phyloP scores from a whole-genome alignment of 2,888 invertebrate species.

The Leptopilina myrica region DNA sequence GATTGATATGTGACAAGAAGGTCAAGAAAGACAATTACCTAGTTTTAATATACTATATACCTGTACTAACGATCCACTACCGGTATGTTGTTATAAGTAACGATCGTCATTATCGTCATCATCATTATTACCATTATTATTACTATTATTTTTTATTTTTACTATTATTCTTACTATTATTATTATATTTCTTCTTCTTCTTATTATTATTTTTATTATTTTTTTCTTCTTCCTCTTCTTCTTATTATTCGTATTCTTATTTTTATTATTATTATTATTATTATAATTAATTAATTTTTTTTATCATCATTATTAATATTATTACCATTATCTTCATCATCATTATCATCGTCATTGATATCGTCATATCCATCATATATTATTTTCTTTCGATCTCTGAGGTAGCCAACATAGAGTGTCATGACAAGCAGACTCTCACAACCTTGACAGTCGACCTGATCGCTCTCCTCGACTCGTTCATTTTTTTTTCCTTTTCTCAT shows the following conservation, averaged over 20 bases:
- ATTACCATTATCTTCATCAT: conserved; percentile 47
- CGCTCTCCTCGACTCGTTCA: conserved; percentile 54
- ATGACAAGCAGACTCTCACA: conserved; percentile 67
- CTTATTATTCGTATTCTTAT: too few species aligned
- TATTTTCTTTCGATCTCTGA: conserved; percentile 63
- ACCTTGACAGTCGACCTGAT: conserved; percentile 73
- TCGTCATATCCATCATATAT: conserved; percentile 60
- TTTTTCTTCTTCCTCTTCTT: too few species aligned
- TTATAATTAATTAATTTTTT: too few species aligned
- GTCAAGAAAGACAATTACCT: conserved; percentile 17
- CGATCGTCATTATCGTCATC: conserved; percentile 60
- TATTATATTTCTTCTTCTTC: too few species aligned
- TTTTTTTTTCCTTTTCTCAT: conserved; percentile 37
- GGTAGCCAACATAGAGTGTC: conserved; percentile 58
- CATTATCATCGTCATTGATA: conserved; percentile 53
- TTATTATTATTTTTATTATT: too few species aligned
- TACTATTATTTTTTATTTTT: too few species aligned
- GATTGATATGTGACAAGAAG: conserved; percentile 23
- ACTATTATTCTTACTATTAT: too few species aligned
- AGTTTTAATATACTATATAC: not conserved
- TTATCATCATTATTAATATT: conserved; percentile 59
- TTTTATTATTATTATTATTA: too few species aligned
- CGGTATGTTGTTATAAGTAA: conserved; percentile 46
- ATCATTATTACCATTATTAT: conserved; percentile 53
- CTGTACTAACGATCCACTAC: conserved; percentile 31